Conservation (phyloP, 1,140 invertebrate genomes). For the Sarcophaga peregrina region DNA sequence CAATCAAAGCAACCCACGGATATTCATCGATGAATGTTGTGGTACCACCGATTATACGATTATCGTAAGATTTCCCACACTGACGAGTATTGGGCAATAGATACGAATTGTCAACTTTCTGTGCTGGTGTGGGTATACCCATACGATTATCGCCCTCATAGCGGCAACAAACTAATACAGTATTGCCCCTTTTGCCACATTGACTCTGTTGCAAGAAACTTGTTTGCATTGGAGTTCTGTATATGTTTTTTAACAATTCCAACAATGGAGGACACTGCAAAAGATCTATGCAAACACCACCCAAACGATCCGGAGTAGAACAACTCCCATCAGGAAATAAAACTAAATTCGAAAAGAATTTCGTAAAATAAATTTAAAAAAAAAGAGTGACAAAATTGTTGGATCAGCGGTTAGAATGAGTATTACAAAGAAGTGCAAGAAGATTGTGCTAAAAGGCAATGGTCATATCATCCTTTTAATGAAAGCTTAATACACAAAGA, state of each 20-base stretch:
- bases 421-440: too few relatives aligned
- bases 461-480: too few relatives aligned
- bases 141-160: neutral
- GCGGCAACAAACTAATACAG: conserved; percentile 29
- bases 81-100: conserved; percentile 30
- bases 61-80: conserved; percentile 15
- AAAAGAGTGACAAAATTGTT: too few relatives aligned
- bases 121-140: neutral
- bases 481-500: too few relatives aligned
- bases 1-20: conserved; percentile 76
- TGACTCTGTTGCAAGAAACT: conserved; percentile 34
- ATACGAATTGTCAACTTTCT: neutral
- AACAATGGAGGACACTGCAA: conserved; percentile 35
- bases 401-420: too few relatives aligned
- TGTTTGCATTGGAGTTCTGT: conserved; percentile 17
- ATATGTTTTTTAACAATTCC: neutral
- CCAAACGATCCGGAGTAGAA: neutral
- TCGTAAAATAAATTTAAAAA: neutral
- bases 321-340: conserved; percentile 14
- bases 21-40: conserved; percentile 73
- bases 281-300: conserved; percentile 29
- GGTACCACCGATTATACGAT: conserved; percentile 68
- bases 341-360: neutral
- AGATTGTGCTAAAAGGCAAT: too few relatives aligned
- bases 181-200: conserved; percentile 28